phyloP scores from a whole-genome alignment of 2,797 vertebrate species.

The Tamandua tetradactyla region DNA sequence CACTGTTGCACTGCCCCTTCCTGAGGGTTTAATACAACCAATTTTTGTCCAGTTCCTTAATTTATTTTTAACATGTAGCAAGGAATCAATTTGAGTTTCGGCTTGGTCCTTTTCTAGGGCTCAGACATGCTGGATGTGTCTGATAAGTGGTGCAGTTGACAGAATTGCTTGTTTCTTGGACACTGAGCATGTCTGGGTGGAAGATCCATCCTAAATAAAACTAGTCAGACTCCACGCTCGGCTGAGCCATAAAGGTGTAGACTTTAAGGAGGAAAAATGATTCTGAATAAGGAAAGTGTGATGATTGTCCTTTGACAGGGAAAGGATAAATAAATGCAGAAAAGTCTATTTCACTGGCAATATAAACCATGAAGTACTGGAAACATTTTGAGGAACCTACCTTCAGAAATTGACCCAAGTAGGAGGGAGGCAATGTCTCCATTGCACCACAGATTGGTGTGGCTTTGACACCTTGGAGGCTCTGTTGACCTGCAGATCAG shows the following conservation, averaged over 20 bases:
- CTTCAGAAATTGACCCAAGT: not conserved
- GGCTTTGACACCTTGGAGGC: not conserved
- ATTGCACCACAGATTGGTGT: not conserved
- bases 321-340: not conserved
- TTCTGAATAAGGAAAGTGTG: not conserved
- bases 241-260: not conserved
- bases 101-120: not conserved
- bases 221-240: not conserved
- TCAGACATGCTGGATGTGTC: not conserved
- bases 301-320: not conserved
- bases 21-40: not conserved
- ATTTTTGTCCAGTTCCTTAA: not conserved
- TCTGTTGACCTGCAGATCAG: not conserved
- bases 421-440: not conserved
- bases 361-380: not conserved
- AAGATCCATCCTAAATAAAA: not conserved
- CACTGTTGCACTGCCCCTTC: no score
- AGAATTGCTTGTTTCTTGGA: not conserved
- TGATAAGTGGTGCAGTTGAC: not conserved
- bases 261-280: conserved; percentile 2
- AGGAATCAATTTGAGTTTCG: not conserved
- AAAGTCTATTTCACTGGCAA: not conserved
- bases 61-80: not conserved
- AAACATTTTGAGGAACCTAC: not conserved
- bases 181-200: not conserved